phyloP scores from a whole-genome alignment of 2,113 vertebrate genomes.

The Pogonocichla stellata region DNA sequence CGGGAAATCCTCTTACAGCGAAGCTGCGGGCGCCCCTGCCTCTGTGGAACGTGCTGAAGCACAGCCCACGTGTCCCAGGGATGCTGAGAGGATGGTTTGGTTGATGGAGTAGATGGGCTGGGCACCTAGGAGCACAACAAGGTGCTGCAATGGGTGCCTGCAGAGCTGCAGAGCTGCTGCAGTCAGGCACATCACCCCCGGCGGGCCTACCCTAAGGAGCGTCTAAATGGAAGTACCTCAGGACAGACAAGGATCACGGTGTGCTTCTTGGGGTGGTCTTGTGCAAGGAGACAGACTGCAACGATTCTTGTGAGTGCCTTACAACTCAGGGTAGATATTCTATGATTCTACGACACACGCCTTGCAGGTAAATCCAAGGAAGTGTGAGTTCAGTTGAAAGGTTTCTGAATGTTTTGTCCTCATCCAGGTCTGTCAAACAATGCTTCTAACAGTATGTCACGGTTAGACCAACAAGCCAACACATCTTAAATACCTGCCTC shows the following conservation, averaged over 20 bases:
- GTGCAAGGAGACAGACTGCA: neutral
- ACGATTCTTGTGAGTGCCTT: neutral
- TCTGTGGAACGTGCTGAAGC: neutral
- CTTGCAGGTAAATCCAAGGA: neutral
- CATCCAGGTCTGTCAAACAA: neutral
- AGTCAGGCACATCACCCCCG: neutral
- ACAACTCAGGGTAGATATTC: neutral
- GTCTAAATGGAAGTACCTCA: neutral
- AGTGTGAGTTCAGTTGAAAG: neutral
- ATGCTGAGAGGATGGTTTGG: neutral
- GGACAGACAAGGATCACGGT: neutral
- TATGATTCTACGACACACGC: too few species aligned
- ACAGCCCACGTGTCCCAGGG: rapidly evolving
- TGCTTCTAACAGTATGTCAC: neutral
- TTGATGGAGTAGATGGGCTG: neutral
- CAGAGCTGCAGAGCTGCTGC: neutral
- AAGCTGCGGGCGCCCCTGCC: neutral
- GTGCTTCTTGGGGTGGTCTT: neutral
- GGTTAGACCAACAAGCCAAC: neutral
- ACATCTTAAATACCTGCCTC: rapidly evolving
- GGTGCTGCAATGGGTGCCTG: neutral
- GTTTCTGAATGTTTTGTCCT: neutral
- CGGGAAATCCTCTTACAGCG: neutral
- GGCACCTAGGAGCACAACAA: neutral
- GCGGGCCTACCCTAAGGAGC: neutral